Evolutionary conservation across 2,113 vertebrate species (phyloP).

Genomic region (Ondatra zibethicus): DNA sequence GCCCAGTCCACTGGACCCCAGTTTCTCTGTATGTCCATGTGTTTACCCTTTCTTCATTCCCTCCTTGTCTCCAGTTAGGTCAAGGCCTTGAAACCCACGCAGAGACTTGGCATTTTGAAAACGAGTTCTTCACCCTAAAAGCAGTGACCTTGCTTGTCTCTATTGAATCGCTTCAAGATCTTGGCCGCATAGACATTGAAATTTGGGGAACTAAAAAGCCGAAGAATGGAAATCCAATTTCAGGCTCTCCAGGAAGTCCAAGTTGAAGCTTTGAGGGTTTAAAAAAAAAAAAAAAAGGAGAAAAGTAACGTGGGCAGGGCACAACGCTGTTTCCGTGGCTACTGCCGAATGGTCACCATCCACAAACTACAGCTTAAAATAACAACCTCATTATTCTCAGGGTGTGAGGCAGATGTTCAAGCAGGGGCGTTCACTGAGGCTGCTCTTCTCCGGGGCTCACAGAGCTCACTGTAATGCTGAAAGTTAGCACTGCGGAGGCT

Average conservation of each 20-base stretch:
- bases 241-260: not conserved
- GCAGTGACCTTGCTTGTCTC: not conserved
- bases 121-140: not conserved
- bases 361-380: not conserved
- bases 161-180: not conserved
- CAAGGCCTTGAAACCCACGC: not conserved
- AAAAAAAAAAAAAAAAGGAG: no score
- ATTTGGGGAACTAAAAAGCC: not conserved
- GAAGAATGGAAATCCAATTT: not conserved
- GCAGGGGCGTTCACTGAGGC: not conserved
- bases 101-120: not conserved
- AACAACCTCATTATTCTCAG: not conserved
- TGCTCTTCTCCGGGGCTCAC: not conserved
- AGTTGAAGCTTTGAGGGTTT: not conserved
- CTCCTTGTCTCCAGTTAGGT: not conserved
- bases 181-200: not conserved
- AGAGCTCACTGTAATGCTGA: not conserved
- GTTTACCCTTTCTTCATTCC: not conserved
- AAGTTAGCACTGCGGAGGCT: not conserved
- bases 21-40: not conserved
- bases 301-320: not conserved
- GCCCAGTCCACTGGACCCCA: not conserved
- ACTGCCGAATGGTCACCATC: fast-evolving
- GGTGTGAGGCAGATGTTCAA: not conserved
- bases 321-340: not conserved